phyloP scores from a whole-genome alignment of 2,113 vertebrate species.

The Ictalurus furcatus region DNA sequence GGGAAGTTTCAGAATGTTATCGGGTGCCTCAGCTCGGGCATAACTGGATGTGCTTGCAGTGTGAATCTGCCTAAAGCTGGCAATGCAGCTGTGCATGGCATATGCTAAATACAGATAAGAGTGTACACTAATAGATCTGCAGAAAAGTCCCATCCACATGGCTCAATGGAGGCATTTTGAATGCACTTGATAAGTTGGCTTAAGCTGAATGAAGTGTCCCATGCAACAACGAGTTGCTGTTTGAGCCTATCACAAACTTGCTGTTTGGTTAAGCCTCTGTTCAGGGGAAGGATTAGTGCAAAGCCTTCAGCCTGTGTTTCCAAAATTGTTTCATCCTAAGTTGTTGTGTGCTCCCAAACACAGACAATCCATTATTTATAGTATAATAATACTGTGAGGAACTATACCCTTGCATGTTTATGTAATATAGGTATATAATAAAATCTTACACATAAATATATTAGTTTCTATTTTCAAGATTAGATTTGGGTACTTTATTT shows the following conservation, averaged over 20 bases:
- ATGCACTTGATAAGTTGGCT: slow-evolving; percentile 81
- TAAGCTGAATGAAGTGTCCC: slow-evolving; percentile 77
- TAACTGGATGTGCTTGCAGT: slow-evolving; percentile 76
- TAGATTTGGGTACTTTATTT: background rate
- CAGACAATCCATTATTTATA: slow-evolving; percentile 35
- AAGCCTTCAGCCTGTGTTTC: slow-evolving; percentile 75
- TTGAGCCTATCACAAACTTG: slow-evolving; percentile 77
- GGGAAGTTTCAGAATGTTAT: slow-evolving; percentile 78
- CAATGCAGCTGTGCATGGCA: slow-evolving; percentile 74
- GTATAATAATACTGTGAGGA: slow-evolving; percentile 14
- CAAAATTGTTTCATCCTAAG: slow-evolving; percentile 74
- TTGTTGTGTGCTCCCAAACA: slow-evolving; percentile 64
- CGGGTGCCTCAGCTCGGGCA: slow-evolving; percentile 75
- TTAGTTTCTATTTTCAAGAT: background rate
- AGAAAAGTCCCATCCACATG: slow-evolving; percentile 73
- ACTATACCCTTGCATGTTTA: background rate
- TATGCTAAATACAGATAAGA: slow-evolving; percentile 84
- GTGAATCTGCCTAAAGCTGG: slow-evolving; percentile 78
- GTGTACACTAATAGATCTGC: slow-evolving; percentile 78
- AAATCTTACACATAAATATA: background rate
- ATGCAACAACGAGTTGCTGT: slow-evolving; percentile 74
- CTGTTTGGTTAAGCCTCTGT: slow-evolving; percentile 75
- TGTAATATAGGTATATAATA: background rate
- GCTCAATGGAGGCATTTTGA: slow-evolving; percentile 78
- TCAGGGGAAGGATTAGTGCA: slow-evolving; percentile 76